phyloP scores from a whole-genome alignment of 2,888 invertebrate genomes.

The Microctonus hyperodae region DNA sequence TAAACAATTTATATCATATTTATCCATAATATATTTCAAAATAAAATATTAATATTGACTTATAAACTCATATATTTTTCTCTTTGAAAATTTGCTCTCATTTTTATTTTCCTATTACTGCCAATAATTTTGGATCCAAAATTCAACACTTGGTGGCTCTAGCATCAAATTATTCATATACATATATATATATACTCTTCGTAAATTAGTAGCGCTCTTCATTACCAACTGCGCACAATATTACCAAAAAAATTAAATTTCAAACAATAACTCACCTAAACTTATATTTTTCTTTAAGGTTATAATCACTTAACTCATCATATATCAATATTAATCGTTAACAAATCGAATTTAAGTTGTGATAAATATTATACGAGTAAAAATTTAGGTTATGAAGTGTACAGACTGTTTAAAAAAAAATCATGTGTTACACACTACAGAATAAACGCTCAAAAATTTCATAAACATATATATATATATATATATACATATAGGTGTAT shows the following conservation, averaged over 20 bases:
- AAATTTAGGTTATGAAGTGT: too few relatives aligned
- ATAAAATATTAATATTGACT: conserved; percentile 2
- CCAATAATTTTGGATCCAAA: neutral
- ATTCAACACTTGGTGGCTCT: neutral
- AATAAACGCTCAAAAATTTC: too few relatives aligned
- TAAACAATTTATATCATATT: neutral
- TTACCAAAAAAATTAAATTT: neutral
- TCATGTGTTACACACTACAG: too few relatives aligned
- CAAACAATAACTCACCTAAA: neutral
- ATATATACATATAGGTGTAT: neutral
- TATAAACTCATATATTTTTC: too few relatives aligned
- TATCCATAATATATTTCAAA: neutral
- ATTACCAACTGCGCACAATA: neutral
- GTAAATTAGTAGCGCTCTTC: too few relatives aligned
- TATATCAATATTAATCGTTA: neutral
- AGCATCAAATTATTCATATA: neutral
- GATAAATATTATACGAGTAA: too few relatives aligned
- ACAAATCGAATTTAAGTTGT: too few relatives aligned
- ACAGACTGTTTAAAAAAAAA: too few relatives aligned
- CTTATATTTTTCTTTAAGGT: neutral
- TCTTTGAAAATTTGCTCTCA: too few relatives aligned
- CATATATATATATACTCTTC: too few relatives aligned
- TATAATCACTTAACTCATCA: neutral
- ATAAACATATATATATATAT: neutral
- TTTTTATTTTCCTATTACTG: too few relatives aligned